Evolutionary conservation across 2,113 vertebrate genomes (phyloP).

Genomic region (Trichechus manatus): DNA sequence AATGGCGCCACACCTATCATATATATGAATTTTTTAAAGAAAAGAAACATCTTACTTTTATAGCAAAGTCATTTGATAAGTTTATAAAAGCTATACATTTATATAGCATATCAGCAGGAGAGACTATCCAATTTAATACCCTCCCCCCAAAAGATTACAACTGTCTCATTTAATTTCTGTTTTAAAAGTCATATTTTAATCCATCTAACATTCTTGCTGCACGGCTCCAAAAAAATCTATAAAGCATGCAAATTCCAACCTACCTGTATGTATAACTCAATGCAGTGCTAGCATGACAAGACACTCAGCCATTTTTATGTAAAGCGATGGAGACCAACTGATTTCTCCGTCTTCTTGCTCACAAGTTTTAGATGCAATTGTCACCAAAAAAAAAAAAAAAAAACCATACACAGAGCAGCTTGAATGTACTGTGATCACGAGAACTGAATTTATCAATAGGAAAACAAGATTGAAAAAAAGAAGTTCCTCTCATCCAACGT

Average conservation of each 20-base stretch:
- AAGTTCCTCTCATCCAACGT: slow-evolving; percentile 88
- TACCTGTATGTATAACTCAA: slow-evolving; percentile 89
- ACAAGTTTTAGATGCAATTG: slow-evolving; percentile 88
- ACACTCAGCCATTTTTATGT: slow-evolving; percentile 88
- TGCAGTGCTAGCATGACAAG: slow-evolving; percentile 87
- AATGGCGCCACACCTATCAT: slow-evolving; percentile 89
- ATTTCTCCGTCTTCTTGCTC: slow-evolving; percentile 87
- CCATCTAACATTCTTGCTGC: slow-evolving; percentile 83
- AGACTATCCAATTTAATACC: slow-evolving; percentile 75
- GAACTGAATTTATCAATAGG: slow-evolving; percentile 89
- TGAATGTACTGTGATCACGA: slow-evolving; percentile 86
- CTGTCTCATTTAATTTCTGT: slow-evolving; percentile 75
- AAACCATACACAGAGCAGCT: slow-evolving; percentile 88
- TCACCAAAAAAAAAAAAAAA: slow-evolving; percentile 79
- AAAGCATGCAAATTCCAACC: slow-evolving; percentile 92
- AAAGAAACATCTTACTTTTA: slow-evolving; percentile 82
- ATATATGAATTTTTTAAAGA: slow-evolving; percentile 86
- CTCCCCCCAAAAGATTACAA: slow-evolving; percentile 70
- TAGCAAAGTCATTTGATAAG: slow-evolving; percentile 66
- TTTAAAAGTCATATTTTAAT: slow-evolving; percentile 79
- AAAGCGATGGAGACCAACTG: slow-evolving; percentile 87
- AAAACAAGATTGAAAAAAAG: slow-evolving; percentile 86
- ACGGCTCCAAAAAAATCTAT: slow-evolving; percentile 82
- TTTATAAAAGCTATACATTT: slow-evolving; percentile 56
- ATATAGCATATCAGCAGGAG: slow-evolving; percentile 66